phyloP scores from a whole-genome alignment of 2,113 vertebrate genomes.

The Chloropsis cyanopogon region DNA sequence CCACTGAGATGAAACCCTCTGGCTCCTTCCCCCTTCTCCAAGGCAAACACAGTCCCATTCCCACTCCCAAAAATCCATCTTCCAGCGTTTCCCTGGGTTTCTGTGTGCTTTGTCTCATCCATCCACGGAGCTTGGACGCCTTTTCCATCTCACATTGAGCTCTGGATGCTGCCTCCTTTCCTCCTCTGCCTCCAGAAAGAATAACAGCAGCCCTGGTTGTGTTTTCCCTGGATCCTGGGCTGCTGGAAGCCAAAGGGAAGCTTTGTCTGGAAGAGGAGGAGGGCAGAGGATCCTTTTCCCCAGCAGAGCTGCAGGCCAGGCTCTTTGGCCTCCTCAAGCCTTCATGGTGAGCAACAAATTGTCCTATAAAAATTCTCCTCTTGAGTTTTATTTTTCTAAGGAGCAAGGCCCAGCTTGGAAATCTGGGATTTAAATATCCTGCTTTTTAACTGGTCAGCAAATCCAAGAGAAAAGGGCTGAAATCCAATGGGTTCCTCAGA shows the following conservation, averaged over 20 bases:
- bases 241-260: conserved; percentile 1
- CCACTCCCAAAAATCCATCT: conserved; percentile 9
- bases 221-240: background rate
- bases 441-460: background rate
- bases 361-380: background rate
- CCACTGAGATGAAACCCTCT: conserved; percentile 48
- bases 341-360: conserved; percentile 12
- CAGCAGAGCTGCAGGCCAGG: background rate
- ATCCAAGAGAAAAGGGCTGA: background rate
- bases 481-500: accelerated
- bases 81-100: background rate
- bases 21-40: conserved; percentile 47
- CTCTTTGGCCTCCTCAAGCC: background rate
- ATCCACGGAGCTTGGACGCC: background rate
- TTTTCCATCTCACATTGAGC: conserved; percentile 7
- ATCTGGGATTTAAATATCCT: background rate
- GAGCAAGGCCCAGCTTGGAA: background rate
- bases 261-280: background rate
- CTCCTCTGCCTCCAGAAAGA: conserved; percentile 27
- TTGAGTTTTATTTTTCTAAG: background rate
- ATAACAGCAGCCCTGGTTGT: background rate
- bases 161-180: background rate
- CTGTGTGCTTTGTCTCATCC: conserved; percentile 22
- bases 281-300: background rate
- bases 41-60: conserved; percentile 45